These are phyloP conservation scores for Noturus placidus DNA, from an alignment of 2,113 vertebrate genomes.

Conservation along the genomic window DNA sequence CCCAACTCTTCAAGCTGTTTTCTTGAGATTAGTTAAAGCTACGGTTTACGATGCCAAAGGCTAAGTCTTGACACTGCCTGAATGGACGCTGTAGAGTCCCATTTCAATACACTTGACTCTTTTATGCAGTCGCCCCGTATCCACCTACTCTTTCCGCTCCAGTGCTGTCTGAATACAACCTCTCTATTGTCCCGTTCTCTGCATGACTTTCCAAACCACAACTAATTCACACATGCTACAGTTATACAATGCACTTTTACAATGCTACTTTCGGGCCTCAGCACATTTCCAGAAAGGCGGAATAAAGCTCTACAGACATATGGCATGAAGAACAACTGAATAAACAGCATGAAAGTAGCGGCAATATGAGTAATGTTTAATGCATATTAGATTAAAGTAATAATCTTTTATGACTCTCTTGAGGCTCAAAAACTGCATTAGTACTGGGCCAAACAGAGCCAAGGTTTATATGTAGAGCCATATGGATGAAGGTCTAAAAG, in stretches of 20 bases:
- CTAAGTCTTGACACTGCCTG: conserved; percentile 23
- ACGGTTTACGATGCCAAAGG: conserved; percentile 22
- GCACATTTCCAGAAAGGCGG: neutral
- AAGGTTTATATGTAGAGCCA: too few relatives aligned
- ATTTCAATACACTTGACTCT: conserved; percentile 36
- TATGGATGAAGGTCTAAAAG: too few relatives aligned
- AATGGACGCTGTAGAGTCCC: conserved; percentile 10
- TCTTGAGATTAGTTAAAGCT: conserved; percentile 32
- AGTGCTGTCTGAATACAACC: conserved; percentile 31
- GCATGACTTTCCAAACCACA: conserved; percentile 18
- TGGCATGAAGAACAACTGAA: neutral
- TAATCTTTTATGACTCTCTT: neutral
- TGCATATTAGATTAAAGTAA: neutral
- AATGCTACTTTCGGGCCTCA: neutral
- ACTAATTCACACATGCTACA: conserved; percentile 27
- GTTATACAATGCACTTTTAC: conserved; percentile 23
- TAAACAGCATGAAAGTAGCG: neutral
- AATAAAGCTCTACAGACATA: neutral
- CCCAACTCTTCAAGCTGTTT: conserved; percentile 5
- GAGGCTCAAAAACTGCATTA: neutral
- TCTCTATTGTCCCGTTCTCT: conserved; percentile 28
- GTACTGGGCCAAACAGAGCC: neutral
- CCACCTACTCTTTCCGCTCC: conserved; percentile 39
- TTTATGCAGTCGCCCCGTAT: conserved; percentile 36
- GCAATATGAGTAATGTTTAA: neutral